Base-by-base conservation (phyloP, 1,140 invertebrate species). In the Nomia melanderi region DNA sequence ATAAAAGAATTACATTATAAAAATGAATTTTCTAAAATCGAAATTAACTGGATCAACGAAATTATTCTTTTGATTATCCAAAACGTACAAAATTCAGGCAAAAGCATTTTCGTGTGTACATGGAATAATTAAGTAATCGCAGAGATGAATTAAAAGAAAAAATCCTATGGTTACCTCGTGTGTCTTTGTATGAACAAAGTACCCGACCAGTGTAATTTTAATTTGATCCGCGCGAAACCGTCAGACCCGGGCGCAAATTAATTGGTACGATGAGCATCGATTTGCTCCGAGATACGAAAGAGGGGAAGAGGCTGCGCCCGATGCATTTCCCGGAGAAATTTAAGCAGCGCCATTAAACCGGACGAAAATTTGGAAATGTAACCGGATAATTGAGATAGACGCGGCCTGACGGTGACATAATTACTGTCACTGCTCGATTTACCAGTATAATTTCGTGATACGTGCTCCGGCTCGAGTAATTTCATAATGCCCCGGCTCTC, bases 401-500 rank as follows among this genome's bases (percentile, higher is more conserved):
- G 74, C 79, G 64, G 71, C 60, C 75, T 72, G 78, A 84, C 67
- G 75, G 66, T 85, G 83, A 85, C 83, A 79, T 84, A 85, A 85
- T 85, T 85, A 85, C 83, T 76, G 82, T 85, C 82, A 79, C 72
- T 79, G 66, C 75, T 60, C 82, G 75, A 85, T 85, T 85, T 85
- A 76, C 75, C 83, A 67, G 79, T 74, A 85, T 85, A 85, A 85
- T 85, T 85, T 85, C 78, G 59, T 85, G 82, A 85, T 85, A 84
- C 83, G 83, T 85, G 79, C 65, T 54, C 73, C 33, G 59, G 54
- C 78, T 59, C 33, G 27, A 54, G 54, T 85, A 85, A 85, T 85
- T 85, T 74, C 72, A 84, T 85, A 84, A 85, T 85, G 64, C 57
- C 75, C n/a, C 53, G 36, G 44, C 64, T 69, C 54, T 75, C 75